A percentile compares a stretch with the other conserved stretches of the same genome.
Evolutionary conservation across 2,797 vertebrate species (phyloP).

Genomic region (Malacoraja senta): DNA sequence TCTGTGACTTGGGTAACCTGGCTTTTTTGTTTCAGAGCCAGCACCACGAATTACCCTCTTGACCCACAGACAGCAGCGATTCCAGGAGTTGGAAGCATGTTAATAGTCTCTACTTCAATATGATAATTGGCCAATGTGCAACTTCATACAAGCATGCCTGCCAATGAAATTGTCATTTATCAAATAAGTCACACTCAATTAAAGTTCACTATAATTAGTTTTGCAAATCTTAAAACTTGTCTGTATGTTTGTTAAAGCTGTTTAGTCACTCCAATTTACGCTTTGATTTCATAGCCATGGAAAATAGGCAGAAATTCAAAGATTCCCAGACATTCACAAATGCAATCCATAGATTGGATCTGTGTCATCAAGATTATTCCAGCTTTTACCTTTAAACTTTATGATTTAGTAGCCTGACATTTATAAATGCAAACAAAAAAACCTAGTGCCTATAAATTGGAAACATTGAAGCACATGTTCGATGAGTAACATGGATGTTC

Average conservation of each 20-base stretch:
- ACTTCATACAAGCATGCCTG: not conserved
- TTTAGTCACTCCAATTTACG: not conserved
- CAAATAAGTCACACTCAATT: constrained; percentile 15
- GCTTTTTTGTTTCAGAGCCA: not conserved
- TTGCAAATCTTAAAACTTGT: not conserved
- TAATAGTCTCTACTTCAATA: constrained; percentile 9
- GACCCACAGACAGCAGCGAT: not conserved
- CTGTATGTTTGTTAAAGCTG: not conserved
- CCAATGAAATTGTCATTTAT: not conserved
- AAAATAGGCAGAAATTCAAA: not conserved
- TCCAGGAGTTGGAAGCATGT: not conserved
- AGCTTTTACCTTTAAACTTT: not conserved
- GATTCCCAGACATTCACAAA: not conserved
- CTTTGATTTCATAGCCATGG: not conserved
- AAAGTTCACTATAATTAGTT: not conserved
- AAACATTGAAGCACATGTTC: no score
- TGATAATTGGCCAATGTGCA: not conserved
- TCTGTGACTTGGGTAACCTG: constrained; percentile 8
- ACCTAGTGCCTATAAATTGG: no score
- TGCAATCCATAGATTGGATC: no score
- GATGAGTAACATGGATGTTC: no score
- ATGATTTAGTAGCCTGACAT: not conserved
- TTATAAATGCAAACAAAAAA: not conserved
- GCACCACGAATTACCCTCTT: not conserved
- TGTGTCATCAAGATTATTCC: not conserved